Base-by-base conservation (phyloP, 2,888 invertebrate genomes). In the Lasioglossum calceatum region DNA sequence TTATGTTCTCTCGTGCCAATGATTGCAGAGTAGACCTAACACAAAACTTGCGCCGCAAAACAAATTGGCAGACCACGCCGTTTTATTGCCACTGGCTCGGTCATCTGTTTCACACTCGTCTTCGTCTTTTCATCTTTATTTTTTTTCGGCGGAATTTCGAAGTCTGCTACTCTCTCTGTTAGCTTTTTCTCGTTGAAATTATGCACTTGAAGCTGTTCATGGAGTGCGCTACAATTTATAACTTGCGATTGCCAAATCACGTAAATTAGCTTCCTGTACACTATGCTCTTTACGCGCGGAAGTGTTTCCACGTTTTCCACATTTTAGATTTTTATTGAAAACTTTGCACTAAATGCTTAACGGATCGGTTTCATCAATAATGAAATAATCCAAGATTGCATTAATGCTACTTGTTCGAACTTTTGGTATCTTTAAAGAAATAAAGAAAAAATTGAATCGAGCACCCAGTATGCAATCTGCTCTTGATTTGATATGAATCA, bases 1-100 rank as follows among this genome's bases (percentile, higher is more conserved):
- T 76, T 81, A 82, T 84, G 84, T 86, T 84, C 88, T 86, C 87
- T 89, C 91, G 87, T 92, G 91, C 88, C 90, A 92, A 89, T 92
- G 89, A 91, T 92, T 91, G 81, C 89, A 71, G 87, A 84, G 86
- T 82, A 84, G 74, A 47, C 82, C 80, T 81, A 82, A 88, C 81
- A 80, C 81, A 82, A 61, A 82, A 47, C 86, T 85, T 75, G 78
- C 83, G 83, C 77, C 87, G 78, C 81, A 81, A 87, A 83, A 77
- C 83, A 86, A 87, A 81, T 87, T 73, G 76, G 58, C 47, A 5
- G 76, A 61, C 39, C 32, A 39, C 44, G 42, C 23, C 42, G 54
- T 75, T 54, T 78, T 54, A 19, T n/a, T 70, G 47, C 44, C 39
- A 79, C 77, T 78, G 47, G 67, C 54, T 77, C 44, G 73, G 32